These are phyloP conservation scores for Pherbina coryleti DNA, from an alignment of 2,888 invertebrate genomes.

Conservation along the genomic window DNA sequence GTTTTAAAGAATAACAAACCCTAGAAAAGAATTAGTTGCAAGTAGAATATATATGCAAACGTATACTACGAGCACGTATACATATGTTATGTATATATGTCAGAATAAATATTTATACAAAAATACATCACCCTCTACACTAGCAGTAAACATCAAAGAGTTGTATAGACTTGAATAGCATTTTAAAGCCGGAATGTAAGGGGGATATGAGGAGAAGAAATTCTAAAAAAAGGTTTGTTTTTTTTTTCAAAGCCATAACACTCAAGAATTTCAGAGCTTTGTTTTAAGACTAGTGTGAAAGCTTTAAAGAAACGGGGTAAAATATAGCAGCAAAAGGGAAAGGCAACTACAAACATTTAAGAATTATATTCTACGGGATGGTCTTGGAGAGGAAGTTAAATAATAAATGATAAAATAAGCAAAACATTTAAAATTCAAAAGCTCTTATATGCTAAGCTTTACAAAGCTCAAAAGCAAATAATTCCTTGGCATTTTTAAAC, in stretches of 20 bases:
- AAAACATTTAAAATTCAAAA: no score
- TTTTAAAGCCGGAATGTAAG: neutral
- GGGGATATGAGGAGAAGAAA: neutral
- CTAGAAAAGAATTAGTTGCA: slow-evolving; percentile 54
- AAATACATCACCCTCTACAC: no score
- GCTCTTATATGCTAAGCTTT: no score
- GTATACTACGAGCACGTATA: neutral
- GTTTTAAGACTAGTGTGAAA: no score
- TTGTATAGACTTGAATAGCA: neutral
- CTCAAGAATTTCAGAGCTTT: no score
- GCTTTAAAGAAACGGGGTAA: neutral
- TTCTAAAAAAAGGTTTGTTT: neutral
- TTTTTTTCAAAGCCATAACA: no score
- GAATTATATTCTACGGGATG: neutral
- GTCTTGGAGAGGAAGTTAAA: neutral
- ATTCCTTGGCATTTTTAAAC: no score
- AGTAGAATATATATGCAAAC: neutral
- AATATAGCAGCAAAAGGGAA: neutral
- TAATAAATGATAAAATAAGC: no score
- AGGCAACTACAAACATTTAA: slow-evolving; percentile 14
- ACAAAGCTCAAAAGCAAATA: no score
- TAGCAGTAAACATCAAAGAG: neutral
- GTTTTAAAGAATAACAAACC: slow-evolving; percentile 67
- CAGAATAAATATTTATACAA: no score
- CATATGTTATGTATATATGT: no score